phyloP scores from a whole-genome alignment of 2,888 invertebrate genomes.

The Chromoteleia sp. region DNA sequence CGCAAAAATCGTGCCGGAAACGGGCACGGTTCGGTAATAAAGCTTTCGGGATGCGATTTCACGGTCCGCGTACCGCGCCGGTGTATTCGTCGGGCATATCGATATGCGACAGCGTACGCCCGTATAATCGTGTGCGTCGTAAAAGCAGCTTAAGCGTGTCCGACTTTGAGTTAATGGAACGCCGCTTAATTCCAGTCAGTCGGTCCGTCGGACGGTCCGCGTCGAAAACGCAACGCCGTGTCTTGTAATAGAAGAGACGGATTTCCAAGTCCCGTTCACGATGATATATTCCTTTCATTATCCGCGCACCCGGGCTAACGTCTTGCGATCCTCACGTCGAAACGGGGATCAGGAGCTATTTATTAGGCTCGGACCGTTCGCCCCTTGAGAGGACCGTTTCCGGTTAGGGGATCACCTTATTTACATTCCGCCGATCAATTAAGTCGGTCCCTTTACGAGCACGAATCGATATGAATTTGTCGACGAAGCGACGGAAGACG shows the following conservation, averaged over 20 bases:
- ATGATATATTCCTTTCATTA: slow-evolving; percentile 82
- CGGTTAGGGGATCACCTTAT: slow-evolving; percentile 50
- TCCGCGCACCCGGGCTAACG: slow-evolving; percentile 74
- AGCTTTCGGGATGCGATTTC: slow-evolving; percentile 61
- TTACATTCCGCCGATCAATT: slow-evolving; percentile 58
- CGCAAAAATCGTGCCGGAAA: slow-evolving; percentile 62
- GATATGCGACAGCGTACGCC: slow-evolving; percentile 41
- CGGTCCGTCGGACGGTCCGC: slow-evolving; percentile 26
- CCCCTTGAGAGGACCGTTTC: slow-evolving; percentile 35
- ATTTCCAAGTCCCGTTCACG: slow-evolving; percentile 59
- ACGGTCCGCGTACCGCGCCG: slow-evolving; percentile 37
- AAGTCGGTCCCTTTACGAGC: slow-evolving; percentile 10
- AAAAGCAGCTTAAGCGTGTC: slow-evolving; percentile 63
- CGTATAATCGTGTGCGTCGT: slow-evolving; percentile 62
- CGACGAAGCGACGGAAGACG: not conserved
- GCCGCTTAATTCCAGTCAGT: slow-evolving; percentile 64
- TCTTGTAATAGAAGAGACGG: slow-evolving; percentile 69
- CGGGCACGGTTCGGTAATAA: slow-evolving; percentile 68
- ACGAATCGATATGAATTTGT: slow-evolving; percentile 18
- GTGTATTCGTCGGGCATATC: slow-evolving; percentile 48
- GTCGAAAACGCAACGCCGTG: slow-evolving; percentile 59
- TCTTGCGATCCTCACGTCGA: slow-evolving; percentile 63
- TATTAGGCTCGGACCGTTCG: slow-evolving; percentile 50
- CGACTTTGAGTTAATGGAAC: slow-evolving; percentile 66
- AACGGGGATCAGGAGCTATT: slow-evolving; percentile 55